Percentiles rank a stretch among this genome's conserved stretches.
Conservation (phyloP, 1,140 invertebrate species). For the Megathymus violae region DNA sequence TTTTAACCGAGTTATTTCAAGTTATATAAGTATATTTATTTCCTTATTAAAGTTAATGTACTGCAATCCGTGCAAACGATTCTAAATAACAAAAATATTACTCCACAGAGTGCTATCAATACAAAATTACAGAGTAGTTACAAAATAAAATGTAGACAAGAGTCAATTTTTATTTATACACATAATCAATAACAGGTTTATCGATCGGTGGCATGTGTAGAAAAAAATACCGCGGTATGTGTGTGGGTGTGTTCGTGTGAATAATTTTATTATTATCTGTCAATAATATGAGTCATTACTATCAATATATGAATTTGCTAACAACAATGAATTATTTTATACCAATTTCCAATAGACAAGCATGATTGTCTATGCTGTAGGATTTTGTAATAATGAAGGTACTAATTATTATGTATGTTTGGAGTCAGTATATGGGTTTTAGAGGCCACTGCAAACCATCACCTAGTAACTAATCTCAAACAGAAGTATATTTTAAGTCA, state of each 20-base stretch:
- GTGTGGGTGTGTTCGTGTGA: background rate
- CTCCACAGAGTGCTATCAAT: background rate
- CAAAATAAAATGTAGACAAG: background rate
- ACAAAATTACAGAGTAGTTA: background rate
- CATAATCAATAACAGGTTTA: background rate
- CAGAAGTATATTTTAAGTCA: too few relatives aligned
- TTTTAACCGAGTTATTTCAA: too few relatives aligned
- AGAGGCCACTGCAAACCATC: too few relatives aligned
- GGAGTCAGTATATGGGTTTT: too few relatives aligned
- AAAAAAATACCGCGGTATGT: background rate
- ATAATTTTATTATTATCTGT: background rate
- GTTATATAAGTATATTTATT: background rate
- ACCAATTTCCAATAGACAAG: too few relatives aligned
- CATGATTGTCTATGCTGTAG: too few relatives aligned
- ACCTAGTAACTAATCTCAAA: too few relatives aligned
- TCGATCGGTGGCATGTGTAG: background rate
- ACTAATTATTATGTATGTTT: too few relatives aligned
- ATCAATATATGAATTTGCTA: background rate
- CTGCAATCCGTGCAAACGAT: too few relatives aligned
- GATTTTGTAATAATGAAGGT: too few relatives aligned
- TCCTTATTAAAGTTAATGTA: constrained; percentile 1
- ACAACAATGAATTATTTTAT: too few relatives aligned
- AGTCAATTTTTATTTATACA: background rate
- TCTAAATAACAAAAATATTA: too few relatives aligned
- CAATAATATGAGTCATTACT: background rate